These are phyloP conservation scores for Eupeodes luniger DNA, from an alignment of 2,888 invertebrate species.

Conservation along the genomic window DNA sequence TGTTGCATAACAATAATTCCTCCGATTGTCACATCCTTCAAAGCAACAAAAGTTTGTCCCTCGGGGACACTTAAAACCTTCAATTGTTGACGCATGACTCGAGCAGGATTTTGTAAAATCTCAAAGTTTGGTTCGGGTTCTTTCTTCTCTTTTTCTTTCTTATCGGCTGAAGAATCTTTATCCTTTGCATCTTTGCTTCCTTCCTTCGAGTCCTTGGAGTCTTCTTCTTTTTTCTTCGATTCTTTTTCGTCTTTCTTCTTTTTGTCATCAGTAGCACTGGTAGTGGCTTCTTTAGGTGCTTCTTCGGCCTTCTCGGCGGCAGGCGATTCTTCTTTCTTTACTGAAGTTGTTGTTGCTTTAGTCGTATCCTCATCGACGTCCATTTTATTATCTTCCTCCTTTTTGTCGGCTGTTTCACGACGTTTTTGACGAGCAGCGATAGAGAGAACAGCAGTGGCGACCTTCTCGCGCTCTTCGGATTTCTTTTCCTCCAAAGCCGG, in stretches of 20 bases:
- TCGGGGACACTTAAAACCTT: slow-evolving; percentile 92
- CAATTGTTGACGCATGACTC: slow-evolving; percentile 96
- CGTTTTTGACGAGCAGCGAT: slow-evolving; percentile 97
- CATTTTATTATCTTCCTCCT: slow-evolving; percentile 91
- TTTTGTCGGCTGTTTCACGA: slow-evolving; percentile 89
- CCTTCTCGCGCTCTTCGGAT: slow-evolving; percentile 98
- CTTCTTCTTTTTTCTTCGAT: slow-evolving; percentile 65
- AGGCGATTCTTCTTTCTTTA: slow-evolving; percentile 83
- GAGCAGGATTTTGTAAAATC: slow-evolving; percentile 96
- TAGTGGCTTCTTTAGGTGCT: slow-evolving; percentile 78
- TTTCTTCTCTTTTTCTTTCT: slow-evolving; percentile 86
- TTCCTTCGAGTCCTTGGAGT: slow-evolving; percentile 82
- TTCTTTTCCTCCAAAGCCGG: slow-evolving; percentile 99
- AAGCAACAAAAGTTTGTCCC: slow-evolving; percentile 91
- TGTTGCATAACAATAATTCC: slow-evolving; percentile 98
- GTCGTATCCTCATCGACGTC: slow-evolving; percentile 90
- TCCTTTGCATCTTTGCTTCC: slow-evolving; percentile 85
- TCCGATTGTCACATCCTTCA: slow-evolving; percentile 97
- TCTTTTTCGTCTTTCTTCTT: slow-evolving; percentile 82
- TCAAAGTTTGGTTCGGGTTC: slow-evolving; percentile 97
- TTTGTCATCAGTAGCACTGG: slow-evolving; percentile 80
- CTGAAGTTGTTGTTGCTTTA: slow-evolving; percentile 85
- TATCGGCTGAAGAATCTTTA: slow-evolving; percentile 79
- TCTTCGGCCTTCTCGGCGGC: slow-evolving; percentile 76
- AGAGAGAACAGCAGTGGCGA: slow-evolving; percentile 98